Percentiles rank a stretch among this genome's conserved stretches.
phyloP scores from a whole-genome alignment of 30 jellyfish, hydroid and myxozoan species.

The Hydractinia symbiolongicarpus region DNA sequence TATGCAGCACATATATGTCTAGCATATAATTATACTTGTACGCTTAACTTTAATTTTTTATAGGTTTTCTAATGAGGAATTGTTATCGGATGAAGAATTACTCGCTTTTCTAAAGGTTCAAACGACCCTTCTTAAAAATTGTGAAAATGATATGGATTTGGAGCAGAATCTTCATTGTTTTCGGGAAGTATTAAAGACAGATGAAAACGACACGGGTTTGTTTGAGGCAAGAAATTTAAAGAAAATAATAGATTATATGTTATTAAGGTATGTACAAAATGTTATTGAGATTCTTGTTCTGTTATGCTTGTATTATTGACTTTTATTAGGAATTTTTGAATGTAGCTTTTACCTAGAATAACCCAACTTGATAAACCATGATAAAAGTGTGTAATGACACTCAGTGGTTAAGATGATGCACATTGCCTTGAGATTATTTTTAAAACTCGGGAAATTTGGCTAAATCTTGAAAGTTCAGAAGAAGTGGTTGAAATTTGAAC shows the following conservation, averaged over 20 bases:
- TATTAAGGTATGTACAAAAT: background rate
- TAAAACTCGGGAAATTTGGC: no score
- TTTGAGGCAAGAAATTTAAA: background rate
- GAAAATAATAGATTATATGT: background rate
- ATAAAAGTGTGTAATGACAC: no score
- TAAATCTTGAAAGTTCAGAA: no score
- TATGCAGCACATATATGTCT: background rate
- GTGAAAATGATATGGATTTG: background rate
- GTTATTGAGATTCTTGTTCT: no score
- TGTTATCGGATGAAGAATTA: background rate
- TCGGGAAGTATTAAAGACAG: background rate
- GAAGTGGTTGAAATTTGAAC: no score
- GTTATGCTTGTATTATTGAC: no score
- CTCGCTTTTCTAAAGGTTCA: background rate
- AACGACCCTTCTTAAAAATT: background rate
- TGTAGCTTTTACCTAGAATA: no score
- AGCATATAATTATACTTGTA: background rate
- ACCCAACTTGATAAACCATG: no score
- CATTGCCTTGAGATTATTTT: no score
- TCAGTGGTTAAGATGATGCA: no score
- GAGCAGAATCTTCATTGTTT: background rate
- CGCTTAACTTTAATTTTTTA: background rate
- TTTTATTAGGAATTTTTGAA: no score
- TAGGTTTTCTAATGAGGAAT: background rate
- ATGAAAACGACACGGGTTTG: background rate